phyloP scores from a whole-genome alignment of 2,888 invertebrate genomes.

The Chrysomela aeneicollis region DNA sequence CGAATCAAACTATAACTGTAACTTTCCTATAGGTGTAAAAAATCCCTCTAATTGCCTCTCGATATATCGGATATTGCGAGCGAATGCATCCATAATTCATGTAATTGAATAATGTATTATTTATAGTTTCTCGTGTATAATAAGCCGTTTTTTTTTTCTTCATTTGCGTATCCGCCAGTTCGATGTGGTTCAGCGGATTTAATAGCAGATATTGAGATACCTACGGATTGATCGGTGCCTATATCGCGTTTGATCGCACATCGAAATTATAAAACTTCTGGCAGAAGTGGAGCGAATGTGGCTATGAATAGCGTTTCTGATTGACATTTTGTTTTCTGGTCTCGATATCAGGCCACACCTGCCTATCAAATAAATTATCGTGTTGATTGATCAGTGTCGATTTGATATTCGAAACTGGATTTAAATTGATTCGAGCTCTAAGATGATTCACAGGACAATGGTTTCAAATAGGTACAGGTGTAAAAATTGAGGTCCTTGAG shows the following conservation, averaged over 20 bases:
- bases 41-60: conserved; percentile 17
- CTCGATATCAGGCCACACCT: background rate
- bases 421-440: too few species aligned
- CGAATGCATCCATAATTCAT: conserved; percentile 27
- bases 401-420: too few species aligned
- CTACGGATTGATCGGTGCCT: background rate
- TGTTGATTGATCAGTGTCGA: too few species aligned
- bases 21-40: conserved; percentile 21
- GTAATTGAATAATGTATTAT: conserved; percentile 20
- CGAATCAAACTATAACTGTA: conserved; percentile 19
- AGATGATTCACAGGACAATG: too few species aligned
- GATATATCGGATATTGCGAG: conserved; percentile 16
- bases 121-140: conserved; percentile 22
- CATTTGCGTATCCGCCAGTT: conserved; percentile 2
- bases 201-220: background rate
- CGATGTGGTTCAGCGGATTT: background rate
- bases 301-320: background rate
- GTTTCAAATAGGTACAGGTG: too few species aligned
- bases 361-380: too few species aligned
- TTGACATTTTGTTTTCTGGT: background rate
- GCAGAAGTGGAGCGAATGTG: background rate
- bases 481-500: too few species aligned
- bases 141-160: conserved; percentile 5
- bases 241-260: background rate
- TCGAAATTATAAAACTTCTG: conserved; percentile 1